Evolutionary conservation across 1,140 invertebrate species (phyloP).

Genomic region (Galleria mellonella): DNA sequence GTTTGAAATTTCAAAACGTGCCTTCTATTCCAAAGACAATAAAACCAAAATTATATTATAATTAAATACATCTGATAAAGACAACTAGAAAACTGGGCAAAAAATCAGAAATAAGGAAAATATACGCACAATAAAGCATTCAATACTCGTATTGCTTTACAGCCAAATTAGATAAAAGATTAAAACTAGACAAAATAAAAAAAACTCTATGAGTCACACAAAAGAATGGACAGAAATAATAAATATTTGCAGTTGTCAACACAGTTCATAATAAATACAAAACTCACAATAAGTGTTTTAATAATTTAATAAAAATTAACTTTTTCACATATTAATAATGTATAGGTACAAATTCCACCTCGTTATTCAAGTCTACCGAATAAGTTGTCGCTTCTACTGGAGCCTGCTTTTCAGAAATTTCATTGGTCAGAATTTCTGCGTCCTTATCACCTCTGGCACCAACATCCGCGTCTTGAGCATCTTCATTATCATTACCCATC

Average conservation of each 20-base stretch:
- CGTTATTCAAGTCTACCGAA: slow-evolving; percentile 33
- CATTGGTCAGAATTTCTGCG: slow-evolving; percentile 19
- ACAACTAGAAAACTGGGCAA: too few species aligned
- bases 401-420: slow-evolving; percentile 9
- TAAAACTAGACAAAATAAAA: too few species aligned
- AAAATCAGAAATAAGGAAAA: too few species aligned
- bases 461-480: slow-evolving; percentile 21
- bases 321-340: slow-evolving; percentile 9
- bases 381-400: slow-evolving; percentile 37
- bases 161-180: too few species aligned
- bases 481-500: slow-evolving; percentile 6
- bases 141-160: too few species aligned
- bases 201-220: too few species aligned
- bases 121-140: too few species aligned
- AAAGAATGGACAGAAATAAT: too few species aligned
- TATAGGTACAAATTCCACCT: slow-evolving; percentile 38
- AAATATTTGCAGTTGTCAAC: not conserved
- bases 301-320: not conserved
- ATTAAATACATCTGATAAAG: too few species aligned
- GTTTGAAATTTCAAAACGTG: too few species aligned
- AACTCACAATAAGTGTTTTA: not conserved
- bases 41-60: too few species aligned
- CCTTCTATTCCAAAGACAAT: too few species aligned
- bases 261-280: not conserved
- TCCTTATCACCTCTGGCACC: slow-evolving; percentile 15